These are phyloP conservation scores for Oryzias melastigma DNA, from an alignment of 2,113 vertebrate species.

Conservation along the genomic window DNA sequence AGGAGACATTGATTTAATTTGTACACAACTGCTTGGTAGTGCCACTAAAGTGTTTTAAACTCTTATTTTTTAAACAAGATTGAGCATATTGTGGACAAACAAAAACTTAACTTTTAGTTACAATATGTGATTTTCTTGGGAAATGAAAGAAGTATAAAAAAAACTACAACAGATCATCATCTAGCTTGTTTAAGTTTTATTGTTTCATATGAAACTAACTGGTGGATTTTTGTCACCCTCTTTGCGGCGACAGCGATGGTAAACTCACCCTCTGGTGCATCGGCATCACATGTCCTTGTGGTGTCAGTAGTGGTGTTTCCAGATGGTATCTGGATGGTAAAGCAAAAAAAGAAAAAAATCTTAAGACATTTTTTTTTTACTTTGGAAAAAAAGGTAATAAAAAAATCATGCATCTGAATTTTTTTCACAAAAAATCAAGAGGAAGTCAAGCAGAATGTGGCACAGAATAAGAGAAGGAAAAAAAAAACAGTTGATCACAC, in stretches of 20 bases:
- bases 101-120: too few species aligned
- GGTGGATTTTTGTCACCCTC: slow-evolving; percentile 20
- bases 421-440: neutral
- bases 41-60: too few species aligned
- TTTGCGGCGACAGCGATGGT: slow-evolving; percentile 23
- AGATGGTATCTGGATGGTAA: slow-evolving; percentile 48
- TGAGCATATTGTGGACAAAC: too few species aligned
- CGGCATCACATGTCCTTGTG: slow-evolving; percentile 88
- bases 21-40: too few species aligned
- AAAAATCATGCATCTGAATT: slow-evolving; percentile 27
- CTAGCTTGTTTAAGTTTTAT: too few species aligned
- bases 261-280: slow-evolving; percentile 90
- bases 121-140: too few species aligned
- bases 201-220: slow-evolving; percentile 34
- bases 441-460: slow-evolving; percentile 33
- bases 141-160: too few species aligned
- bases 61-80: too few species aligned
- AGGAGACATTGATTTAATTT: too few species aligned
- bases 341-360: slow-evolving; percentile 25
- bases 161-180: too few species aligned
- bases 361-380: neutral
- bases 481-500: slow-evolving; percentile 34
- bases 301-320: slow-evolving; percentile 72
- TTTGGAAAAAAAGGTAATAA: too few species aligned
- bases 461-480: slow-evolving; percentile 17